phyloP scores from a whole-genome alignment of 2,888 invertebrate species.

The Kuschelorhynchus macadamiae region DNA sequence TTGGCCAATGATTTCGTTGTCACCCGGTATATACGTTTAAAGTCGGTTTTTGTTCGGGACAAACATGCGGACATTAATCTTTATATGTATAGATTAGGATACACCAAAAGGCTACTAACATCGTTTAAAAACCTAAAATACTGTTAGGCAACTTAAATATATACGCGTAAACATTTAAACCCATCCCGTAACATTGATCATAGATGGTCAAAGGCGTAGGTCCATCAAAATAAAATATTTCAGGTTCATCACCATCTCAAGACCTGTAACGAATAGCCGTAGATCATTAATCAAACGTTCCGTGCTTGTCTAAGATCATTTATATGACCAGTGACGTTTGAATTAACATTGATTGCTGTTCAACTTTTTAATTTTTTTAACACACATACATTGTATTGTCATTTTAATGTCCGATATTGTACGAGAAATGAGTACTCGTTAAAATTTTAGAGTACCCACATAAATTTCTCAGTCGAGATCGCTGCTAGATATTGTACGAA shows the following conservation, averaged over 20 bases:
- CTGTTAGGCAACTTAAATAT: no score
- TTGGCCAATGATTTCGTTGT: no score
- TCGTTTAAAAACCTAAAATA: no score
- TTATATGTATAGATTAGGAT: no score
- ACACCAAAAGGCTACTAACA: no score
- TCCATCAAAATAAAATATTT: conserved; percentile 43
- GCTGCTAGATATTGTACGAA: conserved; percentile 41
- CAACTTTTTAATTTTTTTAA: conserved; percentile 60
- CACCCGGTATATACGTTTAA: no score
- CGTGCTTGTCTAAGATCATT: conserved; percentile 61
- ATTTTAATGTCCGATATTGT: conserved; percentile 45
- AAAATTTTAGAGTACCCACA: conserved; percentile 48
- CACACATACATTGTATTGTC: conserved; percentile 50
- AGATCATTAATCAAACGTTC: conserved; percentile 62
- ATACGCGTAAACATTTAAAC: neutral
- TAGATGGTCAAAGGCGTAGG: conserved; percentile 29
- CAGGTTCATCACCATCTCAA: conserved; percentile 59
- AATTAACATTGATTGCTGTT: conserved; percentile 69
- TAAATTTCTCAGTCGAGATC: conserved; percentile 45
- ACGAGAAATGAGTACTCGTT: conserved; percentile 43
- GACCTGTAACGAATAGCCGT: conserved; percentile 61
- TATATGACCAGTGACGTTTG: conserved; percentile 69
- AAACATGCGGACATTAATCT: no score
- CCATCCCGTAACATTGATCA: conserved; percentile 14
- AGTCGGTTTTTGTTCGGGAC: no score